Evolutionary conservation across 2,113 vertebrate species (phyloP).

Genomic region (Neogobius melanostomus): DNA sequence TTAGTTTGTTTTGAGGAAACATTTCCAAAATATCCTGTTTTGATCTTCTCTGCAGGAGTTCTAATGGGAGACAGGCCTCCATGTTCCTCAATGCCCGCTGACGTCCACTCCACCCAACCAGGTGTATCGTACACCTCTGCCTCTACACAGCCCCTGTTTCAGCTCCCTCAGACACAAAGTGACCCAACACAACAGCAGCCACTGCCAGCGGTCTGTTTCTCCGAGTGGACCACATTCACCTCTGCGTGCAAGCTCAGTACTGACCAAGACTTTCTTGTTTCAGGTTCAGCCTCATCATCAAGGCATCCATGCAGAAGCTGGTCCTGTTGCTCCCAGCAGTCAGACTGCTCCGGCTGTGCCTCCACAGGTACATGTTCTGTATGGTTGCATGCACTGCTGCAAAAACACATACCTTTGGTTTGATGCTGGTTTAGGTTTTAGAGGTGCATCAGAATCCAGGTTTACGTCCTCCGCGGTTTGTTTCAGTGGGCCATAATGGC

Average conservation of each 20-base stretch:
- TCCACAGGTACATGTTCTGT: slow-evolving; percentile 56
- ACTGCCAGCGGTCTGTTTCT: slow-evolving; percentile 53
- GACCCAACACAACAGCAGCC: slow-evolving; percentile 63
- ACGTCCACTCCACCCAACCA: slow-evolving; percentile 54
- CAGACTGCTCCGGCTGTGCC: slow-evolving; percentile 50
- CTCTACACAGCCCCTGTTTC: slow-evolving; percentile 54
- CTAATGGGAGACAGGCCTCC: slow-evolving; percentile 50
- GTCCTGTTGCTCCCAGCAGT: slow-evolving; percentile 35
- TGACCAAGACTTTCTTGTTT: neutral
- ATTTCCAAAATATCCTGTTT: neutral
- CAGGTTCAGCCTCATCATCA: slow-evolving; percentile 49
- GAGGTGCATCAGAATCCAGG: no score
- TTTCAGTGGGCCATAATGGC: neutral
- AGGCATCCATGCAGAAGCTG: slow-evolving; percentile 44
- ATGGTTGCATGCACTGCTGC: neutral
- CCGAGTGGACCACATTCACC: neutral
- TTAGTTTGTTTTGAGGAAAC: neutral
- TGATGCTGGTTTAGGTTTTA: no score
- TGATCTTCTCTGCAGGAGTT: slow-evolving; percentile 21
- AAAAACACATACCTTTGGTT: neutral
- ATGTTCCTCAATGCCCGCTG: slow-evolving; percentile 45
- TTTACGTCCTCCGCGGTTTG: neutral
- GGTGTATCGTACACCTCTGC: slow-evolving; percentile 54
- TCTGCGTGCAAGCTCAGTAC: neutral
- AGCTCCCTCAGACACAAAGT: slow-evolving; percentile 56